Base-by-base conservation (phyloP, 2,113 vertebrate genomes). In the Asarcornis scutulata region DNA sequence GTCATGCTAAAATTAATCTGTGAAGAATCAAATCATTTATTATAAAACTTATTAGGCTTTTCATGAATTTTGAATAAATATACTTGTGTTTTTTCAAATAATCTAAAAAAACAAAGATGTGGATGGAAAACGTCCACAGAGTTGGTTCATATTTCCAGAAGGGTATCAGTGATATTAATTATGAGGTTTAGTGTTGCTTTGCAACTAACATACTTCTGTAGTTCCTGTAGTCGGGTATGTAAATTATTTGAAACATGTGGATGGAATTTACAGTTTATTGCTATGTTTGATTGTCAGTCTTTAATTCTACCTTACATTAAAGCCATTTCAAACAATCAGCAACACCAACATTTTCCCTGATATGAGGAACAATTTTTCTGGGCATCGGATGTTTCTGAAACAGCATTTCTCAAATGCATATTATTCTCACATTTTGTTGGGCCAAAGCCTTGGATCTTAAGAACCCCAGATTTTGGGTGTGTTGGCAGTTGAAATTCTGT, bases 1-100 rank as follows among this genome's bases (percentile, higher is more conserved):
- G 27, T 32, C 31, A 36, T 77, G 75, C 56, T 88, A 87, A 83
- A 96, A 94, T 58, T 50, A 85, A 48, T 91, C 84, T 82, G 59
- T 75, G 79, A 91, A 83, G 68, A 86, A 85, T 72, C 55, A 94
- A 80, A 74, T 94, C 67, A 83, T 94, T 96, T 95, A 60, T 93
- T 84, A 60, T 89, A 83, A 60, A 17, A 92, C 66, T 73, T 81
- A 74, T 11, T 81, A 88, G 22, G 36, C 55, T 88, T 86, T 86
- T 83, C 73, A 83, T 77, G 40, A 32, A 26, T 83, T 75, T 69
- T 86, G 31, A 91, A 76, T 86, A 91, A 89, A 88, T 55, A 76
- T 11, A 31, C 36, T 74, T 46, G 16, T 48, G 5, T 91, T 88
- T 66, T 88, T 86, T 91, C 63, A 83, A 80, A n/a, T 59, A 48